Evolutionary conservation across 2,888 invertebrate genomes (phyloP).

Genomic region (Parnassius glacialis): DNA sequence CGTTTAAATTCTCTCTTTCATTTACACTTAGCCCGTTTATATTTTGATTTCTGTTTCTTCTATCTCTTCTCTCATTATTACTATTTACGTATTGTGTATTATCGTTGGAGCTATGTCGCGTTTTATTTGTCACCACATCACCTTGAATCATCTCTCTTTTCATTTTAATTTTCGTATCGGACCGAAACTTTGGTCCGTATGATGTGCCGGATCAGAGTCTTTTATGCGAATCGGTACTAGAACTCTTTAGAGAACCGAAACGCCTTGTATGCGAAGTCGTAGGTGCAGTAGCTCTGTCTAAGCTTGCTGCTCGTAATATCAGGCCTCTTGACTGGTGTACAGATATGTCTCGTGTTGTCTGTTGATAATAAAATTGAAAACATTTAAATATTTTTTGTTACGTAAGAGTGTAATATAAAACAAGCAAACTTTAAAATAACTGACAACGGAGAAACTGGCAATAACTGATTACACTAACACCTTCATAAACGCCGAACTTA

Average conservation of each 20-base stretch:
- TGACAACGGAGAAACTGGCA: no score
- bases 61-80: constrained; percentile 14
- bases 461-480: no score
- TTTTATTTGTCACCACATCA: background rate
- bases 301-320: constrained; percentile 71
- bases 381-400: background rate
- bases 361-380: constrained; percentile 6
- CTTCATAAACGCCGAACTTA: no score
- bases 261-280: constrained; percentile 50
- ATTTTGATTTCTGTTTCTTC: constrained; percentile 24
- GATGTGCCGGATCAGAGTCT: constrained; percentile 67
- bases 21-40: constrained; percentile 39
- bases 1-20: constrained; percentile 53
- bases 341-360: constrained; percentile 12
- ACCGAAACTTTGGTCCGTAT: constrained; percentile 45
- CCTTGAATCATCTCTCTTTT: constrained; percentile 15
- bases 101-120: background rate
- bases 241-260: constrained; percentile 66
- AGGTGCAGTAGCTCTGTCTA: constrained; percentile 63
- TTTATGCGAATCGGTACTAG: constrained; percentile 69
- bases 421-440: no score
- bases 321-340: constrained; percentile 61
- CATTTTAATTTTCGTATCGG: constrained; percentile 30
- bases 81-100: constrained; percentile 12
- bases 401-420: no score